Evolutionary conservation across 2,888 invertebrate genomes (phyloP).

Genomic region (Protonemura montana): DNA sequence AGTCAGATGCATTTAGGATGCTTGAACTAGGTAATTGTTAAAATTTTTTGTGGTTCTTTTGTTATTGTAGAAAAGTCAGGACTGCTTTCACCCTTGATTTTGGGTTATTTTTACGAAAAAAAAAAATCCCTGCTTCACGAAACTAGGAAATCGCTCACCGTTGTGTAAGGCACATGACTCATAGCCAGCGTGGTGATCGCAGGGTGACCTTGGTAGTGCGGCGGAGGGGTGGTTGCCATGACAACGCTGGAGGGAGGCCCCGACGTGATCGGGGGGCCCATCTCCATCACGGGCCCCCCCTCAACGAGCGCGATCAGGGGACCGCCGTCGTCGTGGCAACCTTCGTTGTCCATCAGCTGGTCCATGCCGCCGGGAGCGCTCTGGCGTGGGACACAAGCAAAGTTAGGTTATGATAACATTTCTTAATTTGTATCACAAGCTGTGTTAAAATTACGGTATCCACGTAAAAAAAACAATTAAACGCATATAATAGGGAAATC

Average conservation of each 20-base stretch:
- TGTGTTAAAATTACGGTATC: too few relatives aligned
- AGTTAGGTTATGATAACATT: not conserved
- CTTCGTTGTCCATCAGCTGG: constrained; percentile 66
- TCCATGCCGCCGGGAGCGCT: constrained; percentile 73
- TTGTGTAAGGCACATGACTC: constrained; percentile 25
- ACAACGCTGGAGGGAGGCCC: constrained; percentile 58
- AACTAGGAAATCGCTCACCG: not conserved
- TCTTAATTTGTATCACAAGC: too few relatives aligned
- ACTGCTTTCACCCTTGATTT: too few relatives aligned
- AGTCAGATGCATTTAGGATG: too few relatives aligned
- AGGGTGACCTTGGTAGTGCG: constrained; percentile 30
- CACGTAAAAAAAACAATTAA: too few relatives aligned
- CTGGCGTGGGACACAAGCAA: constrained; percentile 47
- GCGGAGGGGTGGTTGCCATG: constrained; percentile 54
- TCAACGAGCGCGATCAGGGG: constrained; percentile 64
- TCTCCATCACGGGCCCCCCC: not conserved
- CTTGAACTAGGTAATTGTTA: too few relatives aligned
- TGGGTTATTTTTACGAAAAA: too few relatives aligned
- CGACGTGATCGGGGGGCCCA: constrained; percentile 53
- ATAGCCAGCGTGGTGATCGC: constrained; percentile 25
- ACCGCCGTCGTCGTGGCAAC: constrained; percentile 66
- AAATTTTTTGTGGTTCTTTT: too few relatives aligned
- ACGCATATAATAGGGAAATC: too few relatives aligned
- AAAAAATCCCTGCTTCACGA: too few relatives aligned
- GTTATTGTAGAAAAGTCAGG: too few relatives aligned